phyloP scores from a whole-genome alignment of 2,888 invertebrate genomes.

The Plusia festucae region DNA sequence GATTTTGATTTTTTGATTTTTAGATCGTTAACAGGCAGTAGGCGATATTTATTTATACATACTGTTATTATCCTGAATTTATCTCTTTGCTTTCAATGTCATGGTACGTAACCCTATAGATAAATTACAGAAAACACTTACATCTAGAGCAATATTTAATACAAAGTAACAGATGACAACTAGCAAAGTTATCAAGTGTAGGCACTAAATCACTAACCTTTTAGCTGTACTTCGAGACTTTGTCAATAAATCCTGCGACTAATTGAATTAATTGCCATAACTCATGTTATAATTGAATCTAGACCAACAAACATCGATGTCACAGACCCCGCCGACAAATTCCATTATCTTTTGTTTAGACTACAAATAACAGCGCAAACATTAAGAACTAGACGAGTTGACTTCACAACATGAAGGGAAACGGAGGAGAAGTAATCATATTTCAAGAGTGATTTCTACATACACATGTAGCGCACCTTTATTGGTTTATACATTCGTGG shows the following conservation, averaged over 20 bases:
- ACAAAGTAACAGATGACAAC: not conserved
- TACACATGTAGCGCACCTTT: no score
- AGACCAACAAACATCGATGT: conserved; percentile 24
- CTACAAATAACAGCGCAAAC: conserved; percentile 28
- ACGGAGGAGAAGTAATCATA: no score
- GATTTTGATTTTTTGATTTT: no score
- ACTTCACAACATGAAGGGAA: conserved; percentile 10
- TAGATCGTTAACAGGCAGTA: no score
- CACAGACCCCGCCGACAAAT: conserved; percentile 20
- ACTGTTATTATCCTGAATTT: no score
- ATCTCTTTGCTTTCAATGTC: not conserved
- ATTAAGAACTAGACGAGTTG: conserved; percentile 16
- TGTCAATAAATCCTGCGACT: conserved; percentile 5
- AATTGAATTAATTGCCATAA: conserved; percentile 22
- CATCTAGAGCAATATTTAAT: not conserved
- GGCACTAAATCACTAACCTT: conserved; percentile 6
- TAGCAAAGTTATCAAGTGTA: not conserved
- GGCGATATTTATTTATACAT: no score
- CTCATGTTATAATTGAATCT: conserved; percentile 28
- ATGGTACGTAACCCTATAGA: not conserved
- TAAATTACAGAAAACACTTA: not conserved
- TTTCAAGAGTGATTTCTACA: no score
- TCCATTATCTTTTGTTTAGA: conserved; percentile 40
- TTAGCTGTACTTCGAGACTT: not conserved
- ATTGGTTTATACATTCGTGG: no score